Evolutionary conservation across 2,888 invertebrate genomes (phyloP), one percentile per base, ranked within the genome.

Genomic region (Seira sanloemensis): DNA sequence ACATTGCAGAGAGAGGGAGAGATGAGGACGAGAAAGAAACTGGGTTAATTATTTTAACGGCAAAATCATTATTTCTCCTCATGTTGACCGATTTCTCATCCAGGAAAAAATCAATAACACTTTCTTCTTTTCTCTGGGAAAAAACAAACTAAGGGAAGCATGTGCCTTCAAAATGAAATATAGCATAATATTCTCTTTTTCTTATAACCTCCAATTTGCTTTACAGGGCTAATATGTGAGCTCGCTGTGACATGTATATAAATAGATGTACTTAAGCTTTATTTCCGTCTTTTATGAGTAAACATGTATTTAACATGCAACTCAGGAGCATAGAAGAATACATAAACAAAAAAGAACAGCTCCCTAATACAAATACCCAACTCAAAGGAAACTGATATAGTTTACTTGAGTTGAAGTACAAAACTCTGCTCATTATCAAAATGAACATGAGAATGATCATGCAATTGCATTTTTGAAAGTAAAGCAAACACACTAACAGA

Each of bases 41-140:
- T 80, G 67, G 79, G 79, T 80, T 74, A 80, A 80, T 80, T 80
- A 74, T 74, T 80, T 37, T 74, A n/a, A 80, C 79, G 74, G 68
- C 27, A 37, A 37, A 74, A 58, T 74, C 74, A 73, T 68, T 79
- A 73, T 26, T 37, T 37, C 37, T 37, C 5, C 12, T 37, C 12
- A 7, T 37, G 54, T 26, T 80, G 66, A 50, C 68, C 74, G 58
- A 79, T 79, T 73, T 66, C n/a, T 27, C 23, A 7, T n/a, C 37
- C 5, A 37, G 37, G 37, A 19, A 46, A 78, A 71, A 65, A 78
- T 72, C 72, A 50, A 72, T 78, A 24, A 19, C 18, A 58, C n/a
- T n/a, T n/a, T n/a, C n/a, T n/a, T n/a, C n/a, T n/a, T n/a, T n/a
- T 37, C 12, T 4, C 37, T 37, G 37, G 12, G 37, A 12, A n/a